Evolutionary conservation across 1,140 invertebrate species (phyloP), one percentile per base, ranked within the genome.

Genomic region (Zaprionus tsacasi): DNA sequence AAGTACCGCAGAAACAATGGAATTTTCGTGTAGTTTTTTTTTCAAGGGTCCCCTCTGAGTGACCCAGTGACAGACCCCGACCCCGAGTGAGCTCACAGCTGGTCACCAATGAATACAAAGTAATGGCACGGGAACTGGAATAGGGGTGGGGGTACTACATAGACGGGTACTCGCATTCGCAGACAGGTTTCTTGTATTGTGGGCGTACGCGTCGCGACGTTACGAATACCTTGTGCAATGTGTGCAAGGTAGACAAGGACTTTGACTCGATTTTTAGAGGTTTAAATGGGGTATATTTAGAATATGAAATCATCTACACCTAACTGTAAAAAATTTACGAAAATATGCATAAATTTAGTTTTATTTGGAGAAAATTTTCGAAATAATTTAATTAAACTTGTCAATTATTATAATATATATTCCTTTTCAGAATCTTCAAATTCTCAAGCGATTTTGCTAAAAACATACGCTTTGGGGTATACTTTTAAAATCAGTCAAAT

Each of bases 11-110:
- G 36, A 74, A 69, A 82, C 80, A 82, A 82, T 79, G 80, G 66
- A 61, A 76, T 78, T 86, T 73, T 82, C 79, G 67, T 82, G 81
- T 83, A 75, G 78, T 67, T 33, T 43, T 10, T 7, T 21, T 69
- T 66, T 57, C 36, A 56, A 64, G 72, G 58, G 43, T 10, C 33
- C 1, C 33, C 50, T 52, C 72, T 40, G 3, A 64, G 36, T 86
- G 83, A 86, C 82, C 82, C 83, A 87, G 63, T 86, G 68, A 67
- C 65, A 67, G 57, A 52, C 55, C 56, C 65, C 48, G 66, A 57
- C 45, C 35, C 27, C 56, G n/a, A 50, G 8, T n/a, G 8, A 64
- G 25, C 15, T 17, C 45, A 50, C 45, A 50, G 45, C 45, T 50
- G 45, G 45, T 50, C 52, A 55, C 27, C 30, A 30, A 30, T 25